Evolutionary conservation across 2,888 invertebrate species (phyloP), one percentile per base, ranked within the genome.

Genomic region (Thalpophila matura): DNA sequence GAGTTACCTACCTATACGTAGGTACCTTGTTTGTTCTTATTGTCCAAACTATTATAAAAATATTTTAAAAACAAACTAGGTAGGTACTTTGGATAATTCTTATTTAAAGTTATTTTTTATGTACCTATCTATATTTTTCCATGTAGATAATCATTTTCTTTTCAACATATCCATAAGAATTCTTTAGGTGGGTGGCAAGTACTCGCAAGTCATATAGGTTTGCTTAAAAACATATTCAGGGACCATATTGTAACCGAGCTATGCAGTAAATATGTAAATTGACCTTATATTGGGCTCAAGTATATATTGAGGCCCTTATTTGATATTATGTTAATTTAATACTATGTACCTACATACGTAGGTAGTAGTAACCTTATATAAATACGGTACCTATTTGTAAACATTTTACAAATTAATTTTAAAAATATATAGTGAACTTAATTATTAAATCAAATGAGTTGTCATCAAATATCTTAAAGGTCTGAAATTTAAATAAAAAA

Each of bases 291-390:
- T 67, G 77, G 42, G 29, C 54, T 67, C 80, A 72, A 77, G 65
- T 50, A 60, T 54, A 62, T 27, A n/a, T n/a, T n/a, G n/a, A n/a
- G 63, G 56, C 27, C 74, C 78, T 63, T 69, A 65, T 69, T 69
- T 76, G 59, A 76, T 66, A 77, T 69, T 66, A 77, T 69, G 58
- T 50, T 74, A 69, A 77, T 78, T 50, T 59, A 35, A 64, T 53
- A 62, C 60, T 54, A 66, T 67, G 20, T 20, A 22, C 35, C 24
- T 63, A 70, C 26, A 22, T 4, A 40, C 61, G 60, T 63, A 64
- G 59, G 49, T 14, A 20, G 57, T 57, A 22, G 69, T 69, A 54
- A 63, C 66, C 71, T 16, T 68, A 54, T 5, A 45, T 14, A 54
- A 54, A 38, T 31, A 42, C n/a, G n/a, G n/a, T n/a, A n/a, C n/a